phyloP scores from a whole-genome alignment of 2,797 vertebrate genomes.

The Spea hammondii region DNA sequence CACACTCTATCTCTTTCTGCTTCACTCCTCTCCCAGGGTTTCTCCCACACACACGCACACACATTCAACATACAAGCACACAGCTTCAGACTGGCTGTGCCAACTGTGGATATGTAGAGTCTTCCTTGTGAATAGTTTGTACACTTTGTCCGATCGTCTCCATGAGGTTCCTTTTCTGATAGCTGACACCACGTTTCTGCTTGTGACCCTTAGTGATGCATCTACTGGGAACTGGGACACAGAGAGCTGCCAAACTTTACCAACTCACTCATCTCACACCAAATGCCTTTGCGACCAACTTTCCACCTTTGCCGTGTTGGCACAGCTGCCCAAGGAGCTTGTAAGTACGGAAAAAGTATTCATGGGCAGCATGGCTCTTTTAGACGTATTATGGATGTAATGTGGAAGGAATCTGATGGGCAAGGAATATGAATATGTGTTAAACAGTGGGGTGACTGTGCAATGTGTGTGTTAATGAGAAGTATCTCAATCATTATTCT shows the following conservation, averaged over 20 bases:
- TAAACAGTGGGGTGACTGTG: too few relatives aligned
- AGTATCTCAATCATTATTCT: too few relatives aligned
- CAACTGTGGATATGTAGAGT: slow-evolving; percentile 22
- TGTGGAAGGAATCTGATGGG: too few relatives aligned
- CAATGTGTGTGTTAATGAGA: too few relatives aligned
- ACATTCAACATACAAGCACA: slow-evolving; percentile 35
- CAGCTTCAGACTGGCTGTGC: slow-evolving; percentile 37
- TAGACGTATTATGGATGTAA: too few relatives aligned
- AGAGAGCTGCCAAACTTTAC: slow-evolving; percentile 92
- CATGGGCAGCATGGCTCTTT: too few relatives aligned
- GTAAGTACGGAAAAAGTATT: slow-evolving; percentile 70
- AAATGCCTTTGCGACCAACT: slow-evolving; percentile 96
- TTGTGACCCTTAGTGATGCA: slow-evolving; percentile 72
- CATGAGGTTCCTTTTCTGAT: neutral
- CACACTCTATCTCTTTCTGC: slow-evolving; percentile 46
- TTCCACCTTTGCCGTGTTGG: slow-evolving; percentile 91
- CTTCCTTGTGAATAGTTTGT: slow-evolving; percentile 23
- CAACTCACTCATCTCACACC: slow-evolving; percentile 87
- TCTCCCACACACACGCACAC: slow-evolving; percentile 49
- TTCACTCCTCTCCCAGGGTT: slow-evolving; percentile 45
- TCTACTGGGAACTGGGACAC: slow-evolving; percentile 93
- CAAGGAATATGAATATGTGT: too few relatives aligned
- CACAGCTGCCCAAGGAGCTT: slow-evolving; percentile 92
- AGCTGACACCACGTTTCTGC: slow-evolving; percentile 46
- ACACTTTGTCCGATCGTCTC: neutral